phyloP scores from a whole-genome alignment of 2,797 vertebrate genomes.

The Sebastes hubbsi region DNA sequence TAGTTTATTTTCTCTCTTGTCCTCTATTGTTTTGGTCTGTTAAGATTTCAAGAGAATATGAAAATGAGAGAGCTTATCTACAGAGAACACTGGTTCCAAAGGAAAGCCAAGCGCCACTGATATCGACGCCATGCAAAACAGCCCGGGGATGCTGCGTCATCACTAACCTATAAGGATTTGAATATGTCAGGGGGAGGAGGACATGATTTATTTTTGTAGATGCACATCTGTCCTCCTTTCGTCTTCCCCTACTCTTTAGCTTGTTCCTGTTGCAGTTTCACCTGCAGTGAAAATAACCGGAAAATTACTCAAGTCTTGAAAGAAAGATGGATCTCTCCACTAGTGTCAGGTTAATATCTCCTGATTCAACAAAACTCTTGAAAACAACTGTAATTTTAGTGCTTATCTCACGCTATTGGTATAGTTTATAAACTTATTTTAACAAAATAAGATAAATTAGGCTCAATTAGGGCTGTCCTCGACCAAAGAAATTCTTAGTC shows the following conservation, averaged over 20 bases:
- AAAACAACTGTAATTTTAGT: background rate
- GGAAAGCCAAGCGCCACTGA: constrained; percentile 13
- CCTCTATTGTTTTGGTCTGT: constrained; percentile 31
- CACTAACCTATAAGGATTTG: constrained; percentile 53
- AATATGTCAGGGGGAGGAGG: constrained; percentile 41
- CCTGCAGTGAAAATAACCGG: background rate
- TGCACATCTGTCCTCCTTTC: constrained; percentile 7
- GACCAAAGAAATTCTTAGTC: no score
- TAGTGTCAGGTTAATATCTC: no score
- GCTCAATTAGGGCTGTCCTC: background rate
- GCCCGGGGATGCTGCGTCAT: constrained; percentile 38
- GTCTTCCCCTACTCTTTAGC: constrained; percentile 12
- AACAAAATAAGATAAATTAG: background rate
- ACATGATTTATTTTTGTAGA: constrained; percentile 9
- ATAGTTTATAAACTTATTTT: background rate
- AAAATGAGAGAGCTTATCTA: constrained; percentile 58
- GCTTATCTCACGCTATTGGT: background rate
- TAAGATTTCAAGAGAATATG: constrained; percentile 59
- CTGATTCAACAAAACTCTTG: background rate
- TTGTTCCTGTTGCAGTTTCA: background rate
- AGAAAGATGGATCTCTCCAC: background rate
- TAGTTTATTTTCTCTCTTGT: constrained; percentile 21
- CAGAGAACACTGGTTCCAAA: background rate
- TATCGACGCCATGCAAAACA: constrained; percentile 59
- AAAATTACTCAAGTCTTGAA: background rate